Evolutionary conservation across 2,888 invertebrate species (phyloP), one percentile per base, ranked within the genome.

Genomic region (Ennomos quercinarius): DNA sequence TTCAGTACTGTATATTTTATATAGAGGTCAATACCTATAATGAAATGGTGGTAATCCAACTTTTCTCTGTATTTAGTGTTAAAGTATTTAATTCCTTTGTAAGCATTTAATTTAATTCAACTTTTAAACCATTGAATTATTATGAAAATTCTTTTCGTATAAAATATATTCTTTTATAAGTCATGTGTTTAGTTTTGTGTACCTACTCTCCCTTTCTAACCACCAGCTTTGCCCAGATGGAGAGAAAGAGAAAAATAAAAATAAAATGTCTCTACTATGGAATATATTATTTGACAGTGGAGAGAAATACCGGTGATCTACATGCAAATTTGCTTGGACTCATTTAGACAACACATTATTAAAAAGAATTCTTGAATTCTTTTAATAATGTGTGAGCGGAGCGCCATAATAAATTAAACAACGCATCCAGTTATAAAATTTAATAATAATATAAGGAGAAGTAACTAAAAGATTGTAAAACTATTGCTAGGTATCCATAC

Each of bases 31-130:
- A 27, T 27, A 27, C 27, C 27, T 27, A 27, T 11, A 5, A 41
- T 17, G n/a, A 42, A 13, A 35, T 13, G 13, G 27, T 41, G 27
- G 17, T 55, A 42, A 38, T 17, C n/a, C n/a, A 41, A 46, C 35
- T 48, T 37, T 36, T 27, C 37, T n/a, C 27, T 49, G 35, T 54
- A 37, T 41, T 45, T 40, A 36, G 10, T 42, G 1, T 42, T 53
- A 49, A 63, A 58, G 35, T 58, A 54, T 59, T 63, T 56, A 49
- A 63, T 65, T 63, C 60, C 64, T 35, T 13, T 50, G 10, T 63
- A 61, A 53, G 58, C 61, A 66, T 64, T 64, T 66, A 63, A 64
- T 63, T 64, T 57, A 39, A 57, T 43, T 62, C 61, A 57, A 63
- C 52, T 63, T 61, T 40, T 58, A 61, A 61, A 60, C 45, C 51